A percentile compares a stretch with the other conserved stretches of the same genome.
Conservation (phyloP, 2,888 invertebrate genomes). For the Macropis europaea region DNA sequence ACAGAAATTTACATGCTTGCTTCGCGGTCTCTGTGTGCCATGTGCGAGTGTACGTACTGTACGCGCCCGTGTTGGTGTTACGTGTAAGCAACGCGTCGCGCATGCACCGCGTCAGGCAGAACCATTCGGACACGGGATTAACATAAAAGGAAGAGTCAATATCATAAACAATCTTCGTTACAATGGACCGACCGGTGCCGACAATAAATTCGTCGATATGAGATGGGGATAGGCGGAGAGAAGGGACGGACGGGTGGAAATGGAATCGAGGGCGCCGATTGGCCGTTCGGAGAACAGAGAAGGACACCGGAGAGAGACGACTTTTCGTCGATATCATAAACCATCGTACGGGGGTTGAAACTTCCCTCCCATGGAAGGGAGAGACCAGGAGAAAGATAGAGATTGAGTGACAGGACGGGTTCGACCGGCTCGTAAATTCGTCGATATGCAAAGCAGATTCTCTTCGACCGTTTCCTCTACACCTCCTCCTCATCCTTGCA, state of each 20-base stretch:
- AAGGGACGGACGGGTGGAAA: background rate
- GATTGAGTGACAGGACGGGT: slow-evolving; percentile 58
- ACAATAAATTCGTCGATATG: slow-evolving; percentile 73
- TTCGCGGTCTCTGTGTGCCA: background rate
- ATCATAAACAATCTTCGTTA: slow-evolving; percentile 74
- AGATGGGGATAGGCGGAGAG: slow-evolving; percentile 44
- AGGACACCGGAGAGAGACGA: slow-evolving; percentile 35
- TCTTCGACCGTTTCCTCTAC: slow-evolving; percentile 46
- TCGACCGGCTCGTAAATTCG: slow-evolving; percentile 71
- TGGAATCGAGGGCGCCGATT: slow-evolving; percentile 51
- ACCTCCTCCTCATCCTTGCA: slow-evolving; percentile 45
- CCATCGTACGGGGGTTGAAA: slow-evolving; percentile 58
- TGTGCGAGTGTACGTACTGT: background rate
- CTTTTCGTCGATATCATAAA: slow-evolving; percentile 72
- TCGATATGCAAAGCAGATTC: slow-evolving; percentile 71
- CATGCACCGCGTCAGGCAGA: slow-evolving; percentile 41
- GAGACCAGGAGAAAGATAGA: background rate
- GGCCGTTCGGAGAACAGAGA: slow-evolving; percentile 34
- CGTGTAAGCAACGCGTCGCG: slow-evolving; percentile 22
- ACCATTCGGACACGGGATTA: slow-evolving; percentile 68
- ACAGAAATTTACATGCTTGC: slow-evolving; percentile 56
- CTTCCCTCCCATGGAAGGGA: slow-evolving; percentile 39
- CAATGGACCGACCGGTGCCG: slow-evolving; percentile 62
- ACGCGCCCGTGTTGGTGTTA: background rate
- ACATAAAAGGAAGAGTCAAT: slow-evolving; percentile 77